A percentile compares a stretch with the other conserved stretches of the same genome.
Conservation (phyloP, 2,888 invertebrate genomes). For the Apoderus coryli region DNA sequence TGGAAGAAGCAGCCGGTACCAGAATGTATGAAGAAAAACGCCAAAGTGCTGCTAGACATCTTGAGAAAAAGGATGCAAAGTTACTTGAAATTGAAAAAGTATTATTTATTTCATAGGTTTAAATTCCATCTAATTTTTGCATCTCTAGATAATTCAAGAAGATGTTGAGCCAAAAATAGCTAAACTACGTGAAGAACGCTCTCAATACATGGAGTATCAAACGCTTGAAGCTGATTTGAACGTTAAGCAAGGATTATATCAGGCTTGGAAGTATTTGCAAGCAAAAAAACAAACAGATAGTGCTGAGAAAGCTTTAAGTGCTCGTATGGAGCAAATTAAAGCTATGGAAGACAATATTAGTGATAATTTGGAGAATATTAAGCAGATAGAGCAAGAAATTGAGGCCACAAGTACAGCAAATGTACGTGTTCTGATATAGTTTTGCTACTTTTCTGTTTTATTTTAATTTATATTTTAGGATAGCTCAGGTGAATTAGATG, state of each 20-base stretch:
- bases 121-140: slow-evolving; percentile 10
- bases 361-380: slow-evolving; percentile 38
- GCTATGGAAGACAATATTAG: slow-evolving; percentile 33
- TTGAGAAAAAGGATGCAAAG: slow-evolving; percentile 86
- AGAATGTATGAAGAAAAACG: slow-evolving; percentile 93
- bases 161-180: slow-evolving; percentile 83
- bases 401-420: too few relatives aligned
- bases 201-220: slow-evolving; percentile 77
- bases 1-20: slow-evolving; percentile 98
- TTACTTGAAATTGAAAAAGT: slow-evolving; percentile 56
- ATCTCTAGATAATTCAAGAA: slow-evolving; percentile 50
- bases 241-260: slow-evolving; percentile 56
- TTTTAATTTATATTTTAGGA: slow-evolving; percentile 47
- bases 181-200: slow-evolving; percentile 71
- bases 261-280: slow-evolving; percentile 55
- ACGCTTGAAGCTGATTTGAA: slow-evolving; percentile 74
- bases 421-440: too few relatives aligned
- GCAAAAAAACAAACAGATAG: slow-evolving; percentile 19
- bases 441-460: too few relatives aligned
- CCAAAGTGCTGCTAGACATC: slow-evolving; percentile 67
- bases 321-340: slow-evolving; percentile 21
- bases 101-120: slow-evolving; percentile 4
- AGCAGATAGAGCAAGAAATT: slow-evolving; percentile 43
- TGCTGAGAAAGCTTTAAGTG: slow-evolving; percentile 23
- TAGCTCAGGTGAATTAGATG: slow-evolving; percentile 45